A percentile compares a stretch with the other conserved stretches of the same genome.
Evolutionary conservation across 2,113 vertebrate species (phyloP).

Genomic region (Zosterops japonicus): DNA sequence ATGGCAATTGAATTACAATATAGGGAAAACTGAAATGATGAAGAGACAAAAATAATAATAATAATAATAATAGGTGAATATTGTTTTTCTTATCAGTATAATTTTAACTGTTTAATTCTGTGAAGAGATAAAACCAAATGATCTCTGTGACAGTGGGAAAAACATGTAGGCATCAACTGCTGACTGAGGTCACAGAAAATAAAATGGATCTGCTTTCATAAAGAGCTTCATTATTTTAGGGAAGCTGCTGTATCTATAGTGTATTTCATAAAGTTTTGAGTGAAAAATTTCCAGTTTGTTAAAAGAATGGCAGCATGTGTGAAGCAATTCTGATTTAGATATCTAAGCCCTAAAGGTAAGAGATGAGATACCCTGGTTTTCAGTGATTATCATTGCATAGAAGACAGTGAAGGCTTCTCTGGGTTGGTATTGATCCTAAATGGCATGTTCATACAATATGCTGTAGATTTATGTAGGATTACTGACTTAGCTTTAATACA

Average conservation of each 20-base stretch:
- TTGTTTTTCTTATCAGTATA: background rate
- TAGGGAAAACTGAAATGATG: constrained; percentile 8
- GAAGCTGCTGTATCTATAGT: background rate
- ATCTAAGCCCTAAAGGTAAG: background rate
- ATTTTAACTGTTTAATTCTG: constrained; percentile 16
- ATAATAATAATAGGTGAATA: background rate
- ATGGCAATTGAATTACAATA: constrained; percentile 19
- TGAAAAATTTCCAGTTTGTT: background rate
- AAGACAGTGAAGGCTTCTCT: background rate
- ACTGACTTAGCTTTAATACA: background rate
- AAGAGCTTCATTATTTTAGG: background rate
- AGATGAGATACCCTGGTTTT: background rate
- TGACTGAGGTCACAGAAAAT: background rate
- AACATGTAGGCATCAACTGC: background rate
- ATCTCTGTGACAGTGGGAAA: background rate
- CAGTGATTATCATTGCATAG: background rate
- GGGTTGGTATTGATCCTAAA: background rate
- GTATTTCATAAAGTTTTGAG: background rate
- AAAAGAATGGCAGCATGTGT: background rate
- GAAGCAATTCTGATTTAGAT: background rate
- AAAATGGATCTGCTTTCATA: background rate
- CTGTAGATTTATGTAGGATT: background rate
- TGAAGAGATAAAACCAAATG: background rate
- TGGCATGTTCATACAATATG: background rate
- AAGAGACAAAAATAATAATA: background rate